These are phyloP conservation scores for Panulirus ornatus DNA, from an alignment of 1,140 invertebrate species.

Conservation along the genomic window DNA sequence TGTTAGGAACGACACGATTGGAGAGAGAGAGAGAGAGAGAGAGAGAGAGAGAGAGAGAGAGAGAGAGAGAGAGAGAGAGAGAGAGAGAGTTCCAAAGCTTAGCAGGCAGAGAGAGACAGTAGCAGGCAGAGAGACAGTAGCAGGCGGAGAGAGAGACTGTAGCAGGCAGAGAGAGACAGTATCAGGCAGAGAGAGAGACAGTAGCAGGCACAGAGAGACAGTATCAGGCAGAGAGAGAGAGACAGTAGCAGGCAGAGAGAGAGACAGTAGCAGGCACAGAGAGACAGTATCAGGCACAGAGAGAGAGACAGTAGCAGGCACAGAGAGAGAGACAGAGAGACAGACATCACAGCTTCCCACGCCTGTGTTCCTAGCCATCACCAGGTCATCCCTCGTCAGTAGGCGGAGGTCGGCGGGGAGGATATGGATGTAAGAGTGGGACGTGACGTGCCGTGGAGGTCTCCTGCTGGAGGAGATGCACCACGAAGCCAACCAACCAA, in stretches of 20 bases:
- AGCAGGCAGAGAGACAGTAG: constrained; percentile 1
- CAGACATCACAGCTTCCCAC: too few relatives aligned
- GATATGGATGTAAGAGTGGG: too few relatives aligned
- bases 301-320: constrained; percentile 7
- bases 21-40: too few relatives aligned
- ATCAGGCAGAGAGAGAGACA: constrained; percentile 9
- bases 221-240: background rate
- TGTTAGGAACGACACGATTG: too few relatives aligned
- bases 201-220: background rate
- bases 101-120: too few relatives aligned
- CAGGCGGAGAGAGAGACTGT: background rate
- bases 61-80: background rate
- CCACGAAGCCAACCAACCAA: background rate
- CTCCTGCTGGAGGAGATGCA: too few relatives aligned
- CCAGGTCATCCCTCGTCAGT: too few relatives aligned
- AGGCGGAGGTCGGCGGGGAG: too few relatives aligned
- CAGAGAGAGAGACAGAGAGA: constrained; percentile 26
- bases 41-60: background rate
- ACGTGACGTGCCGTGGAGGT: too few relatives aligned
- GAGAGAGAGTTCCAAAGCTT: too few relatives aligned
- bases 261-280: background rate
- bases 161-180: background rate
- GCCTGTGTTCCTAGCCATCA: too few relatives aligned
- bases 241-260: constrained; percentile 14
- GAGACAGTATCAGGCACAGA: background rate